phyloP scores from a whole-genome alignment of 2,888 invertebrate species.

The Acronicta psi region DNA sequence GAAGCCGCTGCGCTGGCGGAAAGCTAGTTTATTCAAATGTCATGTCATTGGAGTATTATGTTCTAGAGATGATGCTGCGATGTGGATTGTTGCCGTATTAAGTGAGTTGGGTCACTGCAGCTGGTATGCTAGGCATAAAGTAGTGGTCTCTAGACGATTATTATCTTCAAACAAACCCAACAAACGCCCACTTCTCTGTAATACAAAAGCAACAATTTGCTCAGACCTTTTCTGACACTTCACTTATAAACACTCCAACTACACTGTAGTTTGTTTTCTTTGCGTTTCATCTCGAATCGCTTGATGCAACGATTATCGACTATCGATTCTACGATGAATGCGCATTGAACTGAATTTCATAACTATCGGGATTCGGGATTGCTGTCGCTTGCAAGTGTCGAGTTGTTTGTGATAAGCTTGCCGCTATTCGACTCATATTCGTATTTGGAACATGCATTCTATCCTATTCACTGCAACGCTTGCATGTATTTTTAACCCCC shows the following conservation, averaged over 20 bases:
- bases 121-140: no score
- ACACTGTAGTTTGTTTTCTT: slow-evolving; percentile 6
- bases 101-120: no score
- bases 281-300: slow-evolving; percentile 20
- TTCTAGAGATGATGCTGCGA: background rate
- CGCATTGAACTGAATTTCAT: slow-evolving; percentile 21
- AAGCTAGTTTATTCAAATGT: no score
- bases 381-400: background rate
- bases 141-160: background rate
- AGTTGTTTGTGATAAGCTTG: slow-evolving; percentile 1
- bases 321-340: slow-evolving; percentile 36
- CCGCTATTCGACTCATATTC: background rate
- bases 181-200: background rate
- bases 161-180: background rate
- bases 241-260: background rate
- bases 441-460: background rate
- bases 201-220: slow-evolving; percentile 7
- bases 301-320: slow-evolving; percentile 31
- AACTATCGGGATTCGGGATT: slow-evolving; percentile 13
- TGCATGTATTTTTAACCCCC: no score
- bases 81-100: no score
- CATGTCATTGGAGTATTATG: background rate
- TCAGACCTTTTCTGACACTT: background rate
- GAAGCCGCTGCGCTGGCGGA: no score
- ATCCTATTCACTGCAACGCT: no score